Percentiles rank a stretch among this genome's conserved stretches.
Evolutionary conservation across 2,888 invertebrate species (phyloP).

Genomic region (Clistopyga incitator): DNA sequence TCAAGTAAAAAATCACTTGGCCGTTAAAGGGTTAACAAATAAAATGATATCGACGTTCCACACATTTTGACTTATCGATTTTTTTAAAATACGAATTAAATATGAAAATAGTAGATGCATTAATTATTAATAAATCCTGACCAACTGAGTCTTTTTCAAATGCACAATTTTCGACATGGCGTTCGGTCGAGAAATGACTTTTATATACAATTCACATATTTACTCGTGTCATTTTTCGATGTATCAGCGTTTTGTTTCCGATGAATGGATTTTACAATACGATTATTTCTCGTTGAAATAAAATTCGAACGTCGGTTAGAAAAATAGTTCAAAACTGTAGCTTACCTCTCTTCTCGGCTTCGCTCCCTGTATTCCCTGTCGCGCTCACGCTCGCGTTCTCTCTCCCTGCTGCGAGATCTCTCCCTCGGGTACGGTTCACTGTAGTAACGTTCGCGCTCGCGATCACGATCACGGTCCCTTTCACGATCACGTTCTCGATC

Average conservation of each 20-base stretch:
- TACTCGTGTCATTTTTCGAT: background rate
- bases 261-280: background rate
- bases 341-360: constrained; percentile 92
- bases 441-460: constrained; percentile 86
- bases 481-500: constrained; percentile 87
- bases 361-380: constrained; percentile 91
- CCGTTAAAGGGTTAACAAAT: background rate
- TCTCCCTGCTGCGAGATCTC: constrained; percentile 93
- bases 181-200: background rate
- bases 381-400: constrained; percentile 86
- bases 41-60: background rate
- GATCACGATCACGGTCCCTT: constrained; percentile 85
- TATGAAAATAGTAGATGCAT: background rate
- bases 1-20: too few relatives aligned
- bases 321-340: constrained; percentile 40
- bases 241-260: background rate
- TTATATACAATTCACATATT: background rate
- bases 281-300: constrained; percentile 3
- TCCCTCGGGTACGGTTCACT: constrained; percentile 86
- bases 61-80: background rate
- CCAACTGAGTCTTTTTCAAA: background rate
- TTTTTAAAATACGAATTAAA: background rate
- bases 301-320: background rate
- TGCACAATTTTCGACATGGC: background rate
- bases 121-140: background rate